A percentile compares a stretch with the other conserved stretches of the same genome.
Conservation (phyloP, 2,888 invertebrate species). For the Chloromyia formosa region DNA sequence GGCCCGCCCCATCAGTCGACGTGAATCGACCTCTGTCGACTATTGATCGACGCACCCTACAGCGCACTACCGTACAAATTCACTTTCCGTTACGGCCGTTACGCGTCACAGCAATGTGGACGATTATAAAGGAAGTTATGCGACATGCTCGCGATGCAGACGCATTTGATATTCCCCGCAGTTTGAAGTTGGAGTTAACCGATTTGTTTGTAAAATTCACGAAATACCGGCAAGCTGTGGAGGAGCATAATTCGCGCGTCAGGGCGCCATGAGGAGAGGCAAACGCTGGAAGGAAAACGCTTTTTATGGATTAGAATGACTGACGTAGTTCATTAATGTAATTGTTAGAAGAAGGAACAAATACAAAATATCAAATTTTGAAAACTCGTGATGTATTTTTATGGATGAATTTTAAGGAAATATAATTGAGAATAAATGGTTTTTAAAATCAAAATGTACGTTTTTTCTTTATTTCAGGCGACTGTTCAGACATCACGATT, state of each 20-base stretch:
- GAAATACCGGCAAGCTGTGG: slow-evolving; percentile 6
- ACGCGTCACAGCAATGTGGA: slow-evolving; percentile 58
- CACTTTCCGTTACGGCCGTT: slow-evolving; percentile 59
- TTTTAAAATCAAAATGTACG: neutral
- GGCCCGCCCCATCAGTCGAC: slow-evolving; percentile 60
- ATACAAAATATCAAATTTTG: too few relatives aligned
- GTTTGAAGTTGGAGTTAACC: slow-evolving; percentile 47
- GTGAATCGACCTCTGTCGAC: slow-evolving; percentile 54
- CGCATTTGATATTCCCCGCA: slow-evolving; percentile 47
- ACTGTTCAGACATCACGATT: too few relatives aligned
- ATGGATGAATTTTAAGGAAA: too few relatives aligned
- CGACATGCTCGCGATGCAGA: slow-evolving; percentile 37
- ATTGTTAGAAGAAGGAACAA: too few relatives aligned
- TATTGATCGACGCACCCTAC: slow-evolving; percentile 51
- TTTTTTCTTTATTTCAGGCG: neutral
- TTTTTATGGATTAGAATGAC: too few relatives aligned
- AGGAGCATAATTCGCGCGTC: too few relatives aligned
- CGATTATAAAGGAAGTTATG: slow-evolving; percentile 18
- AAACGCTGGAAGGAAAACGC: too few relatives aligned
- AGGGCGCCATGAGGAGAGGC: too few relatives aligned
- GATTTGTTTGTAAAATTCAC: slow-evolving; percentile 36
- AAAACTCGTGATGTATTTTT: too few relatives aligned
- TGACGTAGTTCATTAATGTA: too few relatives aligned
- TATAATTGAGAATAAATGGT: too few relatives aligned
- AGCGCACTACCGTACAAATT: slow-evolving; percentile 54